Base-by-base conservation (phyloP, 2,888 invertebrate genomes). In the Odontocerum albicorne region DNA sequence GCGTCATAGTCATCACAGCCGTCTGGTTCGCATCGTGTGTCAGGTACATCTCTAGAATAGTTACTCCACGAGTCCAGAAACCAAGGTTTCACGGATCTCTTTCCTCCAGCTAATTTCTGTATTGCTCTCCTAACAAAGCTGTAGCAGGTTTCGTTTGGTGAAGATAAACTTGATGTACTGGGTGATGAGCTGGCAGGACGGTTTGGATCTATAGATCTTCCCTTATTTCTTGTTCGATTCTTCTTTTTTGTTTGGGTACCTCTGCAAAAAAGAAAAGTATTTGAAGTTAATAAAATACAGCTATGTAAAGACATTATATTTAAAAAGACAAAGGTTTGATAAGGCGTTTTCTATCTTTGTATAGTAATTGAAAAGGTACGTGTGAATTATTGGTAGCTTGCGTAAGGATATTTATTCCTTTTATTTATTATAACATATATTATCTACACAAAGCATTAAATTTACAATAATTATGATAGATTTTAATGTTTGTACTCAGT, bases 141-240 rank as follows among this genome's bases (percentile, higher is more conserved):
- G 72, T 95, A 95, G 70, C 95, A 95, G 2, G 93, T 93, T 74
- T 94, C 94, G 68, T 93, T 93, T 3, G 94, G 94, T 60, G 92
- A 92, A 44, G 92, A 92, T 31, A 93, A 80, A 60, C 92, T 92
- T 16, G 93, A 92, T 59, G 91, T 92, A 64, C 92, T 91, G 15
- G 87, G 88, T 1, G 83, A 83, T 12, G 81, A 80, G 62, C 66
- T 83, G 71, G 69, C 81, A 44, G 75, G 79, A 42, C 80, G 72
- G 50, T 77, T 79, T 2, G 86, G 86, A 67, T 86, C 86, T 51
- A 85, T 84, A 62, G 86, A 85, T 62, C 85, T 82, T 59, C 84
- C 81, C 65, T 79, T 82, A 64, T 85, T 50, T 50, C 54, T 59
- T 3, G 38, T 54, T 12, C 59, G 42, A 22, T 55, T 61, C 45